Evolutionary conservation across 2,797 vertebrate genomes (phyloP).

Genomic region (Xiphophorus birchmanni): DNA sequence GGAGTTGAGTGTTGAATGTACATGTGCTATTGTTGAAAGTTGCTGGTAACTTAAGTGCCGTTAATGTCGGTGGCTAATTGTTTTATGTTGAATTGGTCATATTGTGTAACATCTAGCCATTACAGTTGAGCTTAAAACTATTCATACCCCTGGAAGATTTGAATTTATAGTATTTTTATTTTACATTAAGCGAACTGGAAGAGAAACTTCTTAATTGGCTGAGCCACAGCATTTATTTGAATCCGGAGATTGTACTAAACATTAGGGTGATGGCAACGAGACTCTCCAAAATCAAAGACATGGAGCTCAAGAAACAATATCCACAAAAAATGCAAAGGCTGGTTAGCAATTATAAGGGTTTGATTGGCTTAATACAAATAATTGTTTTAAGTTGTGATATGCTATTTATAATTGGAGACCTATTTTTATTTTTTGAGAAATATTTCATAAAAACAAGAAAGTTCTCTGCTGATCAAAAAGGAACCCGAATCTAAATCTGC

Average conservation of each 20-base stretch:
- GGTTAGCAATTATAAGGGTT: neutral
- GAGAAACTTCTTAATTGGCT: neutral
- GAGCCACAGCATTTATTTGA: neutral
- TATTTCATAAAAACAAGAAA: neutral
- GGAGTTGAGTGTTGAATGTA: neutral
- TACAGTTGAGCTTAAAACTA: neutral
- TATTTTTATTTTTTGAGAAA: neutral
- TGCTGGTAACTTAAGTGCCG: neutral
- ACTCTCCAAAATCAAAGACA: neutral
- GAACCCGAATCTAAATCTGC: neutral
- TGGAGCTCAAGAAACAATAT: neutral
- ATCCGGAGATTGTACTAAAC: neutral
- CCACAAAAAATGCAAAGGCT: neutral
- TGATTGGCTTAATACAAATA: neutral
- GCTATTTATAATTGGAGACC: neutral
- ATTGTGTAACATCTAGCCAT: neutral
- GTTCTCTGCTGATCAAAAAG: neutral
- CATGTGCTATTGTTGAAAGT: neutral
- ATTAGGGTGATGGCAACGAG: neutral
- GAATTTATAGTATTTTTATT: neutral
- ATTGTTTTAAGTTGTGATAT: neutral
- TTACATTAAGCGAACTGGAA: neutral
- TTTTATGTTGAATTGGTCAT: neutral
- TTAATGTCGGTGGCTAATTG: neutral
- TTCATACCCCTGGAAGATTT: neutral